Percentiles rank a stretch among this genome's conserved stretches.
Evolutionary conservation across 2,888 invertebrate genomes (phyloP).

Genomic region (Caenorhabditis afra): DNA sequence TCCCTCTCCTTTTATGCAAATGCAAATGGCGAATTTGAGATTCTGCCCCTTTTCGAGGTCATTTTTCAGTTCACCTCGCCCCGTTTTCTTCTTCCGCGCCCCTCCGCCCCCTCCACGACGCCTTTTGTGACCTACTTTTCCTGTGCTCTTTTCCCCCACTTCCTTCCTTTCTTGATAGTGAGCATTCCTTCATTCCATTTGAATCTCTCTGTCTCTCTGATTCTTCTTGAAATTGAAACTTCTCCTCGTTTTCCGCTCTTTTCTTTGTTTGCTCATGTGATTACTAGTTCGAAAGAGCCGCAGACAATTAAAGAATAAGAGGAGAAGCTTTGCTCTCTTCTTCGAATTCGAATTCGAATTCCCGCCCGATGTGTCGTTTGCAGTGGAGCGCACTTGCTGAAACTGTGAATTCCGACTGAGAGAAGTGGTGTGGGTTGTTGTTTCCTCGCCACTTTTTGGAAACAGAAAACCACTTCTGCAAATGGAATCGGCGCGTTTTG

Average conservation of each 20-base stretch:
- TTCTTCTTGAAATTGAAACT: slow-evolving; percentile 2
- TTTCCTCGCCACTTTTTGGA: too few relatives aligned
- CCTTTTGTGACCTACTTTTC: too few relatives aligned
- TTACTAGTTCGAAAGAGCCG: neutral
- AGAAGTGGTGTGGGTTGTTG: too few relatives aligned
- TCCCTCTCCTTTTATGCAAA: neutral
- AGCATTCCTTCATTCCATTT: too few relatives aligned
- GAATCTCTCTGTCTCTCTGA: slow-evolving; percentile 6
- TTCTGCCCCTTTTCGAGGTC: slow-evolving; percentile 12
- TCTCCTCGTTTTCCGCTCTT: neutral
- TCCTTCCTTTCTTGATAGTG: neutral
- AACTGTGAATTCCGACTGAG: too few relatives aligned
- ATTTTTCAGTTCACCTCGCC: slow-evolving; percentile 25
- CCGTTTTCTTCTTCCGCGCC: neutral
- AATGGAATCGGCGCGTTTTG: neutral
- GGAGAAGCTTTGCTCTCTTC: neutral
- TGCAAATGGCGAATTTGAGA: slow-evolving; percentile 28
- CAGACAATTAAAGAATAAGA: too few relatives aligned
- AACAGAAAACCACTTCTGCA: too few relatives aligned
- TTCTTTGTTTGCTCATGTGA: slow-evolving; percentile 4
- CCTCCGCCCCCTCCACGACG: too few relatives aligned
- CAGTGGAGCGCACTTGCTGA: too few relatives aligned
- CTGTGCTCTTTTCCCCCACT: neutral
- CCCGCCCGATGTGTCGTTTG: too few relatives aligned
- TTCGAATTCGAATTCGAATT: neutral